A percentile compares a stretch with the other conserved stretches of the same genome.
phyloP scores from a whole-genome alignment of 2,888 invertebrate genomes.

The Amaurobius ferox region DNA sequence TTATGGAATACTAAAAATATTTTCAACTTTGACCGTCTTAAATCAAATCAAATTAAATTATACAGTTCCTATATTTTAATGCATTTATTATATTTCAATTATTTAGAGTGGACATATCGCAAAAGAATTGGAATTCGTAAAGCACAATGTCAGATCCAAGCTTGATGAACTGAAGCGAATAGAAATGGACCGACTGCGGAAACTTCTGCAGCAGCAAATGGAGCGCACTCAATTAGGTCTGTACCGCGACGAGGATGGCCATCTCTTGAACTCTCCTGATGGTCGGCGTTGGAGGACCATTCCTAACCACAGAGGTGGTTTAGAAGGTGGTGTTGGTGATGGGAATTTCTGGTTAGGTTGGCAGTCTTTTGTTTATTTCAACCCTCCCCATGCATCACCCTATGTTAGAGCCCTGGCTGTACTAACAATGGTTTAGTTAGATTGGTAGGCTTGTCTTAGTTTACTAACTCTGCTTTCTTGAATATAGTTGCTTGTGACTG shows the following conservation, averaged over 20 bases:
- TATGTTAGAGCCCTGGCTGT: not conserved
- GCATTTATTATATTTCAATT: not conserved
- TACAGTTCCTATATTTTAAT: too few relatives aligned
- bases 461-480: too few relatives aligned
- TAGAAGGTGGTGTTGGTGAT: slow-evolving; percentile 68
- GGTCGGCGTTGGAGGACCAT: slow-evolving; percentile 71
- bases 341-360: slow-evolving; percentile 63
- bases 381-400: slow-evolving; percentile 17
- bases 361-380: slow-evolving; percentile 41
- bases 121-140: slow-evolving; percentile 89
- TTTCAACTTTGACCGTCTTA: too few relatives aligned
- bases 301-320: slow-evolving; percentile 53
- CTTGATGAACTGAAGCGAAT: slow-evolving; percentile 94
- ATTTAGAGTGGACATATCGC: slow-evolving; percentile 92
- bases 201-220: slow-evolving; percentile 83
- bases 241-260: slow-evolving; percentile 71
- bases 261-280: slow-evolving; percentile 62
- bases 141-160: slow-evolving; percentile 89
- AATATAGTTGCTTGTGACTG: too few relatives aligned
- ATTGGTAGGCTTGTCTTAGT: too few relatives aligned
- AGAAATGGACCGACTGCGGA: slow-evolving; percentile 89
- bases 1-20: too few relatives aligned
- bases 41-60: too few relatives aligned
- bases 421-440: not conserved
- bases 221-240: slow-evolving; percentile 78